A percentile compares a stretch with the other conserved stretches of the same genome.
Evolutionary conservation across 2,888 invertebrate species (phyloP).

Genomic region (Cecidostiba fungosa): DNA sequence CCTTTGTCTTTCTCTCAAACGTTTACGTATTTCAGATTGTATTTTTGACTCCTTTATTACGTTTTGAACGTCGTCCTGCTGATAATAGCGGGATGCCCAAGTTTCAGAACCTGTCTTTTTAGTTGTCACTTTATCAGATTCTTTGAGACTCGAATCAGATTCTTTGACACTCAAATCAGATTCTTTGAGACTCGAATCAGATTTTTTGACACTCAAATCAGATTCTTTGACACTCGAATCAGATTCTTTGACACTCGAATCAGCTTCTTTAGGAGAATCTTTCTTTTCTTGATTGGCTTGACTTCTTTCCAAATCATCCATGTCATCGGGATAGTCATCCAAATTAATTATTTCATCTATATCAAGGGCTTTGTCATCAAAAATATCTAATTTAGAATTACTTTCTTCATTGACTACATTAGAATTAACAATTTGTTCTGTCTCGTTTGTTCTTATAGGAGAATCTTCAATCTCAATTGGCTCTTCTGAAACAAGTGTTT

Average conservation of each 20-base stretch:
- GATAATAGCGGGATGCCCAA: conserved; percentile 78
- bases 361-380: conserved; percentile 72
- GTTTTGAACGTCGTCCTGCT: conserved; percentile 78
- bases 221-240: conserved; percentile 6
- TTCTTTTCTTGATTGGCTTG: conserved; percentile 59
- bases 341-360: conserved; percentile 77
- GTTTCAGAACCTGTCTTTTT: conserved; percentile 71
- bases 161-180: conserved; percentile 5
- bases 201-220: conserved; percentile 24
- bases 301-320: conserved; percentile 73
- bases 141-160: conserved; percentile 19
- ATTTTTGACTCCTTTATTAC: conserved; percentile 79
- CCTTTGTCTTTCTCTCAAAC: conserved; percentile 77
- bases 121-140: conserved; percentile 40
- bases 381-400: conserved; percentile 50
- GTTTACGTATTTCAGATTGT: conserved; percentile 78
- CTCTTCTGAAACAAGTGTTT: conserved; percentile 16
- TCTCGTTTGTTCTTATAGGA: conserved; percentile 23
- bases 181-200: conserved; percentile 15
- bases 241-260: conserved; percentile 52
- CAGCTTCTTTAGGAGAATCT: conserved; percentile 6
- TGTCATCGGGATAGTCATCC: conserved; percentile 78
- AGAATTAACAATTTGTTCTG: conserved; percentile 33
- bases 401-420: conserved; percentile 51
- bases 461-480: conserved; percentile 59